A percentile compares a stretch with the other conserved stretches of the same genome.
Evolutionary conservation across 2,797 vertebrate species (phyloP).

Genomic region (Heteromormyrus szaboi): DNA sequence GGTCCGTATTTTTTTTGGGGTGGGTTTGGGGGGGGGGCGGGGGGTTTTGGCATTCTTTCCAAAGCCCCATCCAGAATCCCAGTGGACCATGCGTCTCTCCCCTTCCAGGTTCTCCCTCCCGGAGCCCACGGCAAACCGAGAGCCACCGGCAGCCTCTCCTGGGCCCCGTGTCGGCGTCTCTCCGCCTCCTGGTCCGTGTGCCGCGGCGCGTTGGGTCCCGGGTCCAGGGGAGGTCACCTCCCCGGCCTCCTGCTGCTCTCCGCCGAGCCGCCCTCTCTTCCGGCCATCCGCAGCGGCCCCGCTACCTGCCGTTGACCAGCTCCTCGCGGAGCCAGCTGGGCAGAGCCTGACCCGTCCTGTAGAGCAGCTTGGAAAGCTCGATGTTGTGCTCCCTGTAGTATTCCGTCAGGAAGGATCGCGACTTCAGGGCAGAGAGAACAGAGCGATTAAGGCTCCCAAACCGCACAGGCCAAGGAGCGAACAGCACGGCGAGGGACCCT

Average conservation of each 20-base stretch:
- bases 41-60: not conserved
- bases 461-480: not conserved
- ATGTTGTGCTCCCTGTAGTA: constrained; percentile 97
- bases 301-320: constrained; percentile 96
- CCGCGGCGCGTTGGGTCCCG: not conserved
- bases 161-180: not conserved
- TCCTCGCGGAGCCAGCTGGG: constrained; percentile 95
- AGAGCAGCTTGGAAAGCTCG: constrained; percentile 96
- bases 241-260: constrained; percentile 18
- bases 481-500: not conserved
- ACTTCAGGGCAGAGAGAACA: constrained; percentile 55
- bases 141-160: not conserved
- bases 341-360: constrained; percentile 91
- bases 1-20: not conserved
- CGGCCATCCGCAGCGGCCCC: constrained; percentile 30
- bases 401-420: constrained; percentile 82
- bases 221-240: not conserved
- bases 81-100: not conserved
- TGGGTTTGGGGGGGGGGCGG: no score
- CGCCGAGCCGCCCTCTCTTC: constrained; percentile 29
- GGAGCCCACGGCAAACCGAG: not conserved
- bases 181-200: not conserved
- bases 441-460: not conserved
- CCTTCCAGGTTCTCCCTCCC: not conserved
- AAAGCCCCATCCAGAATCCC: not conserved